These are phyloP conservation scores for Enteromius viviparus DNA, from an alignment of 2,797 vertebrate genomes.

Conservation along the genomic window DNA sequence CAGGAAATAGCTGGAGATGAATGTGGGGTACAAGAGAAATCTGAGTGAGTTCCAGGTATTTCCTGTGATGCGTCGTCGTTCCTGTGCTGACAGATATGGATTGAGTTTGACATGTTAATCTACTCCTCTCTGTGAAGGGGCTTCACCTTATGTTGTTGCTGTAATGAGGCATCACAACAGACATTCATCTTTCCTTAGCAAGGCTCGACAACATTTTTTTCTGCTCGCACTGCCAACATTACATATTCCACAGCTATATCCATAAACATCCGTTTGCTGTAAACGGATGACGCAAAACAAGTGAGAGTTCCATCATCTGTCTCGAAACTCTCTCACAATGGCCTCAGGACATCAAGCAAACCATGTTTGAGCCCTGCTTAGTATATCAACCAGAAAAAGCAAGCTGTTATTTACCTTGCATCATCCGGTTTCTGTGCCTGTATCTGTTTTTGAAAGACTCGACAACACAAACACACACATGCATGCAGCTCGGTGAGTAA, in stretches of 20 bases:
- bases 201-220: neutral
- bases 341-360: neutral
- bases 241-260: neutral
- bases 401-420: conserved; percentile 21
- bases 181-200: conserved; percentile 5
- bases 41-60: conserved; percentile 15
- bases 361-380: neutral
- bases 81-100: conserved; percentile 14
- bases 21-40: conserved; percentile 1
- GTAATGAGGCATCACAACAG: conserved; percentile 27
- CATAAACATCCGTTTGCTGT: neutral
- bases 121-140: conserved; percentile 6
- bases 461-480: neutral
- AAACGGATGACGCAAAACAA: neutral
- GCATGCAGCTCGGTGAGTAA: conserved; percentile 18
- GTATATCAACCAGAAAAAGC: conserved; percentile 1
- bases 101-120: conserved; percentile 30
- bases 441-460: conserved; percentile 3
- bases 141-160: conserved; percentile 13
- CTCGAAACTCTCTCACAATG: neutral
- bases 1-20: conserved; percentile 30
- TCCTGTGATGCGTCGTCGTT: conserved; percentile 26
- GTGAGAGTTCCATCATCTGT: neutral
- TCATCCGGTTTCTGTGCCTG: neutral
- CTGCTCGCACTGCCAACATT: neutral